phyloP scores from a whole-genome alignment of 2,797 vertebrate genomes.

The Fringilla coelebs region DNA sequence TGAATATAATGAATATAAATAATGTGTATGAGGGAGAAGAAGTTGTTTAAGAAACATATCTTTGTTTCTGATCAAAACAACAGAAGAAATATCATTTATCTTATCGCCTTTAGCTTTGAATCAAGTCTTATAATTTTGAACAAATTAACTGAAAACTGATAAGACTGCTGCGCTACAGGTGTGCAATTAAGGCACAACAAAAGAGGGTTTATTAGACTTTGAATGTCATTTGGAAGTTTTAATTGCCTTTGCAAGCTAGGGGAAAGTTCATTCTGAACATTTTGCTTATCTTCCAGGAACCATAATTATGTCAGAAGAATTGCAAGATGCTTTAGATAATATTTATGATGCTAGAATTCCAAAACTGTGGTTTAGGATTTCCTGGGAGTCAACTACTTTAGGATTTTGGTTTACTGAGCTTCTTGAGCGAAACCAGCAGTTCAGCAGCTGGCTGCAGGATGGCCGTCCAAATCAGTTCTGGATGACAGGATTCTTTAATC shows the following conservation, averaged over 20 bases:
- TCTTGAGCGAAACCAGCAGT: slow-evolving; percentile 86
- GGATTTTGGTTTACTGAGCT: slow-evolving; percentile 90
- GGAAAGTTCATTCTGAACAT: slow-evolving; percentile 10
- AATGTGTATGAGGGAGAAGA: neutral
- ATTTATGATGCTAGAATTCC: slow-evolving; percentile 84
- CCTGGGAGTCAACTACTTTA: slow-evolving; percentile 83
- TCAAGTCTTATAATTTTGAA: neutral
- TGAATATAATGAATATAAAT: slow-evolving; percentile 29
- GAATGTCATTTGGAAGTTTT: slow-evolving; percentile 43
- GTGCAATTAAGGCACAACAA: slow-evolving; percentile 48
- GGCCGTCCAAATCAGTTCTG: slow-evolving; percentile 84
- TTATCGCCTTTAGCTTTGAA: slow-evolving; percentile 4
- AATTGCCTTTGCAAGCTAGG: slow-evolving; percentile 38
- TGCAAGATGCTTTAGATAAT: slow-evolving; percentile 82
- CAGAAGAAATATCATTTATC: neutral
- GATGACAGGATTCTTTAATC: slow-evolving; percentile 88
- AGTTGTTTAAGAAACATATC: neutral
- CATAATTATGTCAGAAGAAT: slow-evolving; percentile 87
- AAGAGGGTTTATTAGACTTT: slow-evolving; percentile 6
- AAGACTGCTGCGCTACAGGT: slow-evolving; percentile 25
- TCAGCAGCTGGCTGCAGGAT: slow-evolving; percentile 77
- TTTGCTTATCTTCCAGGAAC: slow-evolving; percentile 72
- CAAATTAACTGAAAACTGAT: slow-evolving; percentile 32
- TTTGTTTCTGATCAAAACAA: slow-evolving; percentile 10
- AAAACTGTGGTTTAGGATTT: slow-evolving; percentile 81